These are phyloP conservation scores for Polydrusus pterygomalis DNA, from an alignment of 2,888 invertebrate species.

Conservation along the genomic window DNA sequence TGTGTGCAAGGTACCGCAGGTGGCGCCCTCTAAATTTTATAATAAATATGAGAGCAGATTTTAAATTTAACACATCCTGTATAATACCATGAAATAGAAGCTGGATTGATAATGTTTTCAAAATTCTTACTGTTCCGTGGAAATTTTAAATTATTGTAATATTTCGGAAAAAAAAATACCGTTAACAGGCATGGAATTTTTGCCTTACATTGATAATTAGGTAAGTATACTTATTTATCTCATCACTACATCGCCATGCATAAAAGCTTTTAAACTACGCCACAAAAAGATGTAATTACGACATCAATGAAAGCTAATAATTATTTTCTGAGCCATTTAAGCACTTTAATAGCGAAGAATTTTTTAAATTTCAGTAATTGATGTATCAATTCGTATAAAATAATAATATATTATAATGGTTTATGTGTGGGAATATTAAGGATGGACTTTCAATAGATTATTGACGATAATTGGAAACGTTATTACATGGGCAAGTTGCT, in stretches of 20 bases:
- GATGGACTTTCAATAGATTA: slow-evolving; percentile 15
- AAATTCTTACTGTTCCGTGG: too few species aligned
- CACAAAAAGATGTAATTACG: slow-evolving; percentile 33
- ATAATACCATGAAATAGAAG: too few species aligned
- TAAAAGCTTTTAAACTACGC: slow-evolving; percentile 36
- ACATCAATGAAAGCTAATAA: slow-evolving; percentile 39
- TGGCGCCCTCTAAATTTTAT: too few species aligned
- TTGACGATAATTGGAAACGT: slow-evolving; percentile 27
- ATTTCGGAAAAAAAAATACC: too few species aligned
- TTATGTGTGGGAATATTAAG: slow-evolving; percentile 14
- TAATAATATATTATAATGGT: slow-evolving; percentile 9
- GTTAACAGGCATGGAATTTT: too few species aligned
- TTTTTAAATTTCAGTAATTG: slow-evolving; percentile 20
- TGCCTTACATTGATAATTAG: too few species aligned
- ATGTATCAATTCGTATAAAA: slow-evolving; percentile 16
- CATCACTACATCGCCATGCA: not conserved
- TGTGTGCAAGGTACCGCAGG: too few species aligned
- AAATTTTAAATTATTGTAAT: too few species aligned
- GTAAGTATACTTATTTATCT: too few species aligned
- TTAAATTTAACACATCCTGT: too few species aligned
- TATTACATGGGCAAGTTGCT: slow-evolving; percentile 18
- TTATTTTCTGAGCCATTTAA: slow-evolving; percentile 20
- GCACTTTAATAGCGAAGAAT: slow-evolving; percentile 2
- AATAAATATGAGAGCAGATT: too few species aligned
- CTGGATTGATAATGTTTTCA: too few species aligned